phyloP scores from a whole-genome alignment of 2,888 invertebrate genomes.

The Xestia c-nigrum region DNA sequence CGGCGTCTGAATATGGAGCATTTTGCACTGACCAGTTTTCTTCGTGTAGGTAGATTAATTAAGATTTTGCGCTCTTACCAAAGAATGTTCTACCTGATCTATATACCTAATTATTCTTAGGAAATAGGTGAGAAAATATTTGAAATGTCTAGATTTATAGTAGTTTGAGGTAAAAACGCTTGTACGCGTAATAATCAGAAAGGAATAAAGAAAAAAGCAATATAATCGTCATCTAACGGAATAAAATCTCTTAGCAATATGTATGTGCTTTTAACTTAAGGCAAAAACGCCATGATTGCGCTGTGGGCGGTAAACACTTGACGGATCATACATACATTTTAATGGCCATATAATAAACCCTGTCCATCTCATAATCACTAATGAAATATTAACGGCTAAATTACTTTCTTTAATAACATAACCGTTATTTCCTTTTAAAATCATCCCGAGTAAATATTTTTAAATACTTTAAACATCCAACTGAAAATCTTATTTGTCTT shows the following conservation, averaged over 20 bases:
- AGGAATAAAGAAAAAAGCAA: constrained; percentile 16
- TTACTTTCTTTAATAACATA: constrained; percentile 48
- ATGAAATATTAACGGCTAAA: constrained; percentile 53
- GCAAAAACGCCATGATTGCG: constrained; percentile 18
- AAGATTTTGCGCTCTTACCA: constrained; percentile 4
- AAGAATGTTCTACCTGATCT: not conserved
- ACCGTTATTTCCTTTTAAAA: constrained; percentile 58
- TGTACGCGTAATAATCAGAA: not conserved
- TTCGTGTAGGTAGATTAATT: constrained; percentile 12
- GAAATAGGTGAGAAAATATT: not conserved
- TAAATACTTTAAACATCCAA: constrained; percentile 29
- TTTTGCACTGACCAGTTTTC: constrained; percentile 26
- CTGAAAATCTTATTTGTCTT: constrained; percentile 36
- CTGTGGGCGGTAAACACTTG: constrained; percentile 44
- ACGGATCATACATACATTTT: constrained; percentile 25
- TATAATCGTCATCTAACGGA: not conserved
- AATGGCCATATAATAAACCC: constrained; percentile 33
- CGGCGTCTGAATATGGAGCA: constrained; percentile 50
- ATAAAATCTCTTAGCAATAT: constrained; percentile 6
- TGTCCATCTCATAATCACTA: constrained; percentile 32
- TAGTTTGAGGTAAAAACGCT: constrained; percentile 2
- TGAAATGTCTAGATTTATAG: not conserved
- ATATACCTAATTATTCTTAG: not conserved
- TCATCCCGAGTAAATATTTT: constrained; percentile 30
- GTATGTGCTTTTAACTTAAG: not conserved